phyloP scores from a whole-genome alignment of 2,797 vertebrate species.

The Spea hammondii region DNA sequence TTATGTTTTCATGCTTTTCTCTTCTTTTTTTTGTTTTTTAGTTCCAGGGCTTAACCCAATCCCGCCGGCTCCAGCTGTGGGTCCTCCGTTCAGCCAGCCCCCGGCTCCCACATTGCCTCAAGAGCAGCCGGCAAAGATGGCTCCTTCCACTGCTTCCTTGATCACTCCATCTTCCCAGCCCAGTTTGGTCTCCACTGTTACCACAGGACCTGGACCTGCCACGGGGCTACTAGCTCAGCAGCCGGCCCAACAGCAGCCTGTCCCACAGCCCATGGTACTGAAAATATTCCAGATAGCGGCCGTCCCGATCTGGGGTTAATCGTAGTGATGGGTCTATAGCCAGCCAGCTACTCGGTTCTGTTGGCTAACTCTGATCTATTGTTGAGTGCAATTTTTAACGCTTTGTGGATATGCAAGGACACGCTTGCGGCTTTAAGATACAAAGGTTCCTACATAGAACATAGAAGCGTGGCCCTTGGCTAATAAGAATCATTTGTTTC shows the following conservation, averaged over 20 bases:
- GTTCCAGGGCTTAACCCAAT: slow-evolving; percentile 61
- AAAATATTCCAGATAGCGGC: no score
- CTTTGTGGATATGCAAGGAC: no score
- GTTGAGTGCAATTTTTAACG: no score
- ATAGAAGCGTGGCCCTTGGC: no score
- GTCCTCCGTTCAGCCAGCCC: slow-evolving; percentile 71
- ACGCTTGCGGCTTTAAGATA: no score
- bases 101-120: slow-evolving; percentile 50
- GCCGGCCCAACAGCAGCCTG: slow-evolving; percentile 64
- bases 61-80: slow-evolving; percentile 58
- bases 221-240: slow-evolving; percentile 63
- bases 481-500: no score
- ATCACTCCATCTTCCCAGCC: slow-evolving; percentile 62
- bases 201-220: slow-evolving; percentile 61
- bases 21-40: slow-evolving; percentile 34
- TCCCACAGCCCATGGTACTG: slow-evolving; percentile 72
- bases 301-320: no score
- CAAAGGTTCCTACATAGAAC: no score
- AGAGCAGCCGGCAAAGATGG: slow-evolving; percentile 67
- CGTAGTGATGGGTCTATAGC: no score
- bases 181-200: slow-evolving; percentile 75
- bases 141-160: slow-evolving; percentile 55
- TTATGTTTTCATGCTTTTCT: not conserved
- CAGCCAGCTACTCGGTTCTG: no score
- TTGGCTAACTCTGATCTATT: no score